Percentiles rank a stretch among this genome's conserved stretches.
phyloP scores from a whole-genome alignment of 2,797 vertebrate species.

The Naso thynnoides region DNA sequence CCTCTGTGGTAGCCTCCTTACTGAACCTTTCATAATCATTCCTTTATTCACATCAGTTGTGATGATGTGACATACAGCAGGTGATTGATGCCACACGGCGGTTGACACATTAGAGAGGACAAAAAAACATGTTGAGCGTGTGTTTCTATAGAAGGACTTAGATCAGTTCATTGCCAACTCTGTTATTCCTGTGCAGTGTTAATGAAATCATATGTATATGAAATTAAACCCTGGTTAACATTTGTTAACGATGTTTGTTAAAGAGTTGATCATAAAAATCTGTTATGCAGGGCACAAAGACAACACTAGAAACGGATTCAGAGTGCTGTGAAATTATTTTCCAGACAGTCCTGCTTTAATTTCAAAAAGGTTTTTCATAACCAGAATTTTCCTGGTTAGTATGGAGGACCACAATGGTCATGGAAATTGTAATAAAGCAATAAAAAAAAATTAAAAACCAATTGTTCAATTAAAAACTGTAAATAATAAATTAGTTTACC shows the following conservation, averaged over 20 bases:
- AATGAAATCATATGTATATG: background rate
- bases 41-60: constrained; percentile 21
- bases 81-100: constrained; percentile 26
- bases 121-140: background rate
- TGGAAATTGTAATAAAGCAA: no score
- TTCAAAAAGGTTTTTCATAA: background rate
- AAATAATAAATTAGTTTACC: no score
- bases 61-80: constrained; percentile 39
- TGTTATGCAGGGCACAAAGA: background rate
- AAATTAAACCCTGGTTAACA: background rate
- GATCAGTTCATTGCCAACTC: constrained; percentile 20
- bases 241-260: constrained; percentile 7
- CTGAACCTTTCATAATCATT: constrained; percentile 8
- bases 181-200: background rate
- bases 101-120: constrained; percentile 1
- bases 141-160: constrained; percentile 33
- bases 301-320: background rate
- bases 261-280: background rate
- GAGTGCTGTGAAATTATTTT: background rate
- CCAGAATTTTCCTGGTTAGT: background rate
- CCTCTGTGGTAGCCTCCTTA: constrained; percentile 13
- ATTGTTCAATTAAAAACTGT: no score
- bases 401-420: no score
- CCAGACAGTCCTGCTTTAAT: background rate
- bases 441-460: no score